Evolutionary conservation across 2,888 invertebrate genomes (phyloP), one percentile per base, ranked within the genome.

Genomic region (Lordiphosa fenestrarum): DNA sequence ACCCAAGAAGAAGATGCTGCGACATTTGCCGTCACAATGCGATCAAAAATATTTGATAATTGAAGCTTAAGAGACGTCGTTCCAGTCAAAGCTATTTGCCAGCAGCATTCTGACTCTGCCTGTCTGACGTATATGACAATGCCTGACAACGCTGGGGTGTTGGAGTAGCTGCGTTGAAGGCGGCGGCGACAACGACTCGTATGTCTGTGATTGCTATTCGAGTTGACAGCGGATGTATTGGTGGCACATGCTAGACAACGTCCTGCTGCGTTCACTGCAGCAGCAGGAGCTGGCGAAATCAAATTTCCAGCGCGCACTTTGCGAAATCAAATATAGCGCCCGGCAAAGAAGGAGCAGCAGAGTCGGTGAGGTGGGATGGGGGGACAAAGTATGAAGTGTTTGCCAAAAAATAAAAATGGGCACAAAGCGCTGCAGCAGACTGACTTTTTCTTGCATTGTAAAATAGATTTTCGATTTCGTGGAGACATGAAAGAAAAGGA

Each of bases 281-380:
- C 55, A 46, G n/a, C 55, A 53, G 37, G 60, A 47, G 40, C 53
- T 58, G 53, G 48, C 48, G 46, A 76, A 77, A 77, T 77, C 83
- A 83, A 77, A 77, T 77, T 77, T 77, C 81, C 73, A 77, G 62
- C 84, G 81, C 84, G 84, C 81, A 83, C 76, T 83, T 77, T 77
- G 71, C 83, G 66, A 77, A 77, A 77, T 77, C 76, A 77, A 77
- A 77, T 83, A 80, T 84, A 83, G 70, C 66, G 70, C 66, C 60
- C 47, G 49, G 48, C 51, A 57, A 52, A 40, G 53, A 39, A 39
- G 37, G 12, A 41, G 49, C 37, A 44, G 49, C 25, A 15, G 53
- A 39, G 66, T 40, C 44, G n/a, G 1, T 41, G 25, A 15, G 15
- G 15, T 1, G 15, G 15, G 15, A 2, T 15, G 12, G 35, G 42